Percentiles rank a stretch among this genome's conserved stretches.
These are phyloP conservation scores for Taxidea taxus DNA, from an alignment of 2,113 vertebrate species.

Conservation along the genomic window DNA sequence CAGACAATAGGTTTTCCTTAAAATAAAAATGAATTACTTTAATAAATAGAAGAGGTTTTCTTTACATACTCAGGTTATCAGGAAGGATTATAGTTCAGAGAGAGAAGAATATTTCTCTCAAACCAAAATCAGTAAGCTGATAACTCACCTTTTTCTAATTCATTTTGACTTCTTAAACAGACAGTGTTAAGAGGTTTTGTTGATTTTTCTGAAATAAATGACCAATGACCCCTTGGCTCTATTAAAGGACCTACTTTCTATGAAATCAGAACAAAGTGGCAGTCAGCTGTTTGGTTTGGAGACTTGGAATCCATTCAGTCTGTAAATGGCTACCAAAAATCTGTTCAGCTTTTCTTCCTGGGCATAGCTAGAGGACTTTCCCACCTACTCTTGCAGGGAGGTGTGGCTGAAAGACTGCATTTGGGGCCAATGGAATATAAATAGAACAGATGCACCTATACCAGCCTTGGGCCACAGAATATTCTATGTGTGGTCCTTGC, in stretches of 20 bases:
- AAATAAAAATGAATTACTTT: constrained; percentile 31
- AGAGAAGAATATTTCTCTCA: background rate
- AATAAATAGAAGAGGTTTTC: background rate
- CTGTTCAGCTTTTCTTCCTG: background rate
- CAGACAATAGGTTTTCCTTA: constrained; percentile 10
- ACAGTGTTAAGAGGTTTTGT: background rate
- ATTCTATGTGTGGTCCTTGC: background rate
- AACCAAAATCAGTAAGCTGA: background rate
- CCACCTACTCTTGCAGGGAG: background rate
- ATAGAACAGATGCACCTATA: background rate
- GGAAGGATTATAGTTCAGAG: background rate
- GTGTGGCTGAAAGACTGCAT: background rate
- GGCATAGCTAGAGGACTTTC: background rate
- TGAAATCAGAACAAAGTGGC: background rate
- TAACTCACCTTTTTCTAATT: constrained; percentile 25
- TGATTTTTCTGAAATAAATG: constrained; percentile 45
- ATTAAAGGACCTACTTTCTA: background rate
- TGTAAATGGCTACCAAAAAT: background rate
- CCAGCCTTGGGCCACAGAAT: background rate
- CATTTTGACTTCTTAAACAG: constrained; percentile 28
- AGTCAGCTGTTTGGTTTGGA: background rate
- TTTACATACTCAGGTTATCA: background rate
- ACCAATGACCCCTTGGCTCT: background rate
- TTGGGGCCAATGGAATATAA: background rate
- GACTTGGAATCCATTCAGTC: background rate